phyloP scores from a whole-genome alignment of 2,797 vertebrate genomes.

The Simalia tracyae region DNA sequence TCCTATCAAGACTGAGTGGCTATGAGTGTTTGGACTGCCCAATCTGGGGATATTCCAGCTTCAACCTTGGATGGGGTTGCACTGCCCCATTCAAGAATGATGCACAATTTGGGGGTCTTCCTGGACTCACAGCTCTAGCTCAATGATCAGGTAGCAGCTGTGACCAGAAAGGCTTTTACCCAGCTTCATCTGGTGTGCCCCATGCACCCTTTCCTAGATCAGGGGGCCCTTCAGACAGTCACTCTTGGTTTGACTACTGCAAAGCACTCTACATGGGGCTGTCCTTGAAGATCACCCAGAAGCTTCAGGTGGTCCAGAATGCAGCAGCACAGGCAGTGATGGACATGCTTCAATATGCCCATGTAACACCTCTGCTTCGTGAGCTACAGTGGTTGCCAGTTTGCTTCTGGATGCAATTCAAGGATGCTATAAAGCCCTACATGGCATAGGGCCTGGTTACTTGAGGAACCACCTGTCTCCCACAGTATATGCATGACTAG shows the following conservation, averaged over 20 bases:
- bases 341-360: not conserved
- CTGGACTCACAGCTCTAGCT: not conserved
- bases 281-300: not conserved
- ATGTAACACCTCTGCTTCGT: not conserved
- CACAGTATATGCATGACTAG: too few species aligned
- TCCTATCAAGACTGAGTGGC: not conserved
- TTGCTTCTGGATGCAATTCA: not conserved
- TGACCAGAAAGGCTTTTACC: not conserved
- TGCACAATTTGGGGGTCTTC: not conserved
- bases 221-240: not conserved
- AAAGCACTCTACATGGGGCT: not conserved
- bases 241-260: not conserved
- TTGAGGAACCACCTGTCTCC: too few species aligned
- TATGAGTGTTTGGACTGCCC: not conserved
- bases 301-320: not conserved
- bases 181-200: not conserved
- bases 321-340: not conserved
- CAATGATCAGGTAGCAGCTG: not conserved
- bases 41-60: not conserved
- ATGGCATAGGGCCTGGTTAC: too few species aligned
- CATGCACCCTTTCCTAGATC: not conserved
- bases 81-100: not conserved
- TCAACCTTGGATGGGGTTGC: not conserved
- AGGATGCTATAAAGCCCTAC: too few species aligned
- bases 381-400: not conserved